Evolutionary conservation across 2,888 invertebrate species (phyloP), one percentile per base, ranked within the genome.

Genomic region (Synanthedon andrenaeformis): DNA sequence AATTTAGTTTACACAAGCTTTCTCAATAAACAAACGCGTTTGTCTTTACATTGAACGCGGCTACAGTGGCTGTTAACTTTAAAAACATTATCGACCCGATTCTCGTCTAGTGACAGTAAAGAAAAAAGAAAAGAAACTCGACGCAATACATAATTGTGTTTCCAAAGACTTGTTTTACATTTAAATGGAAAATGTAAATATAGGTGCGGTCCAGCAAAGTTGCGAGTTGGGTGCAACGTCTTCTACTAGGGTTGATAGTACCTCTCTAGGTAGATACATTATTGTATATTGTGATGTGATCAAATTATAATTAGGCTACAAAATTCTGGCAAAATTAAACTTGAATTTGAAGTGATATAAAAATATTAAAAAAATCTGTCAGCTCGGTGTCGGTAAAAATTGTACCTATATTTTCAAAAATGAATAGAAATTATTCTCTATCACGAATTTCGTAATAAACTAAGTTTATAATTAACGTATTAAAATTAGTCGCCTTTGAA

Each of bases 21-120:
- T 79, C 76, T 79, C 74, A 74, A 75, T 73, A 82, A 82, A 83
- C 77, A 81, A 62, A 19, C 19, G 49, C 23, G 13, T 49, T 49
- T 19, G 49, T 49, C 49, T 49, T 13, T 14, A 45, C 45, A 45
- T 45, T 45, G 13, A 14, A 45, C 8, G 45, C 45, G 13, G 12
- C 45, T 45, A 35, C 35, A 35, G 35, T 35, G 13, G 45, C n/a
- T 45, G 14, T 45, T 45, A 45, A 45, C 45, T 45, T 45, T 45
- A 45, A 45, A 35, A 35, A 45, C 45, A 45, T 14, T 13, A 45
- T 45, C 45, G 45, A 45, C 45, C 45, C 45, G 45, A 45, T 45
- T 45, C 45, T 45, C 45, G 11, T 45, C 45, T 45, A n/a, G 12
- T 14, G 11, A n/a, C 45, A 13, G 45, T 45, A 45, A 45, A 35